Evolutionary conservation across 2,113 vertebrate genomes (phyloP).

Genomic region (Gracilinanus agilis): DNA sequence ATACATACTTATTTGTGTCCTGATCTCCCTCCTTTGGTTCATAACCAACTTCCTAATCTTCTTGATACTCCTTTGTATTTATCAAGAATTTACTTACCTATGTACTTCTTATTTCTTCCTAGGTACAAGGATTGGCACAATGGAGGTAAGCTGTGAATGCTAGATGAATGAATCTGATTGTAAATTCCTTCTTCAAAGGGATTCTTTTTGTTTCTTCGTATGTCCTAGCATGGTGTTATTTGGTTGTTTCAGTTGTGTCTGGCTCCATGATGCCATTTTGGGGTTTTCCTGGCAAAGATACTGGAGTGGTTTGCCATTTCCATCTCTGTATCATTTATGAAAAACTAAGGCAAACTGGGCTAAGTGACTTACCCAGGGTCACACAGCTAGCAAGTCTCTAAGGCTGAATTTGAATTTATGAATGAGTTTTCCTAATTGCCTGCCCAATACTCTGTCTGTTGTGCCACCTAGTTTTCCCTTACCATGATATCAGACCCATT

Average conservation of each 20-base stretch:
- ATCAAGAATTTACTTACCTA: not conserved
- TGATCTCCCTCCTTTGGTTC: not conserved
- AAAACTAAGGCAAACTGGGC: no score
- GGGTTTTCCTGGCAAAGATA: no score
- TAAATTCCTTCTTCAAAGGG: not conserved
- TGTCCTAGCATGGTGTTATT: not conserved
- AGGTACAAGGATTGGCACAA: not conserved
- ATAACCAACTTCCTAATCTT: not conserved
- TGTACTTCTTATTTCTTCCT: not conserved
- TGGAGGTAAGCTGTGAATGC: not conserved
- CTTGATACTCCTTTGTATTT: not conserved
- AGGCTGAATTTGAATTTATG: no score
- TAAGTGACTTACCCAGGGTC: no score
- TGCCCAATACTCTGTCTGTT: no score
- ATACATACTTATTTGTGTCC: not conserved
- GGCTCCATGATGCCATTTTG: no score
- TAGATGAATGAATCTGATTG: not conserved
- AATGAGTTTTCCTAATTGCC: no score
- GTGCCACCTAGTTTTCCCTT: no score
- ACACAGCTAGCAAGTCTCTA: no score
- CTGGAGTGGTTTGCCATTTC: no score
- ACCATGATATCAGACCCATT: not conserved
- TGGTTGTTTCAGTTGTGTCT: no score
- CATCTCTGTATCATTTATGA: no score
- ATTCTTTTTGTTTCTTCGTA: not conserved